phyloP scores from a whole-genome alignment of 2,113 vertebrate species.

The Lophochroa leadbeateri region DNA sequence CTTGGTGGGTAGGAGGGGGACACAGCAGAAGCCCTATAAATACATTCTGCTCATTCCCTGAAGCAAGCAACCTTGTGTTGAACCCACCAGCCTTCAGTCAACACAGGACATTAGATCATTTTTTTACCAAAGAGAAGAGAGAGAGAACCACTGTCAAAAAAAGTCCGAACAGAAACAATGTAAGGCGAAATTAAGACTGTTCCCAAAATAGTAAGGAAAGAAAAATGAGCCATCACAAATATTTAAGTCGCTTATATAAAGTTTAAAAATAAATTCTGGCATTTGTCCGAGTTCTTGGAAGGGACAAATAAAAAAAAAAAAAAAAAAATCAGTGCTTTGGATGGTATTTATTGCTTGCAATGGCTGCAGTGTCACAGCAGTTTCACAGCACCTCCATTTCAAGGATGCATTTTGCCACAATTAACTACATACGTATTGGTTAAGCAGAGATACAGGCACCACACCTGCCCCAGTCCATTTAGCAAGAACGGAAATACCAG shows the following conservation, averaged over 20 bases:
- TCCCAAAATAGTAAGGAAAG: constrained; percentile 24
- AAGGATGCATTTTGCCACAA: background rate
- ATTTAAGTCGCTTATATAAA: constrained; percentile 21
- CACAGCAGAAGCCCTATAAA: background rate
- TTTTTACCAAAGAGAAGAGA: background rate
- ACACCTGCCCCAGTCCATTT: background rate
- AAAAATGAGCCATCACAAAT: constrained; percentile 30
- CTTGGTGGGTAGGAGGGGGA: background rate
- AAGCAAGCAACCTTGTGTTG: background rate
- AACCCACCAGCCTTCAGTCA: background rate
- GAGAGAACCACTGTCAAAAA: background rate
- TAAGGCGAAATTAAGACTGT: background rate
- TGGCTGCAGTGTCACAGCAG: background rate
- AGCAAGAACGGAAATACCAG: background rate
- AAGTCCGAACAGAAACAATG: background rate
- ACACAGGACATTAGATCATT: background rate
- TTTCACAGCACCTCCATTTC: background rate
- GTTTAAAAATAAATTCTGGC: constrained; percentile 50
- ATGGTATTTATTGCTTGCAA: background rate
- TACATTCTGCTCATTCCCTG: background rate
- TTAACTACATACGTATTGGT: background rate
- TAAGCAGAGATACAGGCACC: background rate
- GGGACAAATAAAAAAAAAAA: constrained; percentile 10
- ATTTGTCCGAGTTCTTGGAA: background rate
- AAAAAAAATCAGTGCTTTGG: background rate